Evolutionary conservation across 2,113 vertebrate genomes (phyloP).

Genomic region (Pyrgilauda ruficollis): DNA sequence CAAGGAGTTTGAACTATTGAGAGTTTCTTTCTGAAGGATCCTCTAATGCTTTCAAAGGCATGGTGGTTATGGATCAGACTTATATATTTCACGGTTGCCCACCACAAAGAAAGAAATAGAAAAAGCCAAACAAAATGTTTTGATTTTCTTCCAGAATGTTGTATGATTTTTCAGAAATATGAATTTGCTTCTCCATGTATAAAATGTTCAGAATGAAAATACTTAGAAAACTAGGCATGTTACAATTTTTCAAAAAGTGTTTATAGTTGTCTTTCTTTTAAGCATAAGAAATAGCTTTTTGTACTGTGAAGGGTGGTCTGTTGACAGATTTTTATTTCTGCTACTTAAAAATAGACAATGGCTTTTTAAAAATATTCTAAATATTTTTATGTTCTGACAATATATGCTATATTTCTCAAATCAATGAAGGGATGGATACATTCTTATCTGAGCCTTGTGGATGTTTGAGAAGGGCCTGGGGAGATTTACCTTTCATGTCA

Average conservation of each 20-base stretch:
- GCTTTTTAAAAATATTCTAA: neutral
- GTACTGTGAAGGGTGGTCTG: neutral
- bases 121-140: neutral
- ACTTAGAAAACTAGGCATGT: neutral
- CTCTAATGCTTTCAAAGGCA: conserved; percentile 19
- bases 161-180: neutral
- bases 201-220: conserved; percentile 30
- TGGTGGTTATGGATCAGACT: neutral
- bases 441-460: neutral
- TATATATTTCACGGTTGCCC: neutral
- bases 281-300: neutral
- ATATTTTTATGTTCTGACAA: neutral
- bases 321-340: neutral
- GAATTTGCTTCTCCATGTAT: conserved; percentile 6
- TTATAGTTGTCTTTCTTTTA: neutral
- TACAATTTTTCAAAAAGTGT: neutral
- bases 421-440: neutral
- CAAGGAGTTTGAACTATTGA: neutral
- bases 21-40: neutral
- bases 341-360: neutral
- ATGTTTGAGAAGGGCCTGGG: neutral
- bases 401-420: neutral
- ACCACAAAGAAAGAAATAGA: neutral
- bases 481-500: neutral
- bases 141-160: neutral